These are phyloP conservation scores for Sinella curviseta DNA, from an alignment of 1,140 invertebrate species.

Conservation along the genomic window DNA sequence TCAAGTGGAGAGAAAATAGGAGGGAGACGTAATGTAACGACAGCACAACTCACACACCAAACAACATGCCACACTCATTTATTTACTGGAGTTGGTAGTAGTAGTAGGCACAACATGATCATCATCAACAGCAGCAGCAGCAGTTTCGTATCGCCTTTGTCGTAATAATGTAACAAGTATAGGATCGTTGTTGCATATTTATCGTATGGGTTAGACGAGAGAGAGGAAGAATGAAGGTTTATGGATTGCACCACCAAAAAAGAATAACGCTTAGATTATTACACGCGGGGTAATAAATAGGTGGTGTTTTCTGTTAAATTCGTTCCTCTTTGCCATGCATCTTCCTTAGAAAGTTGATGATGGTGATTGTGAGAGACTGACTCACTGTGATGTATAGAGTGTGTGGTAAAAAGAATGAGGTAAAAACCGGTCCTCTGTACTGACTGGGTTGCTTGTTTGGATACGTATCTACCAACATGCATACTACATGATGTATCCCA, in stretches of 20 bases:
- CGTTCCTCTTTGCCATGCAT: not conserved
- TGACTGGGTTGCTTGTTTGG: not conserved
- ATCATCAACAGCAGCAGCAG: not conserved
- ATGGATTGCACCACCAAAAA: not conserved
- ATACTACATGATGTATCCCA: too few relatives aligned
- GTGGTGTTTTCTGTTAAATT: not conserved
- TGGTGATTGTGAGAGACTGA: not conserved
- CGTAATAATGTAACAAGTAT: not conserved
- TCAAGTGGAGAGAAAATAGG: not conserved
- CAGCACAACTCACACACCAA: not conserved
- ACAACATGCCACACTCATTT: not conserved
- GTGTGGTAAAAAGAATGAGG: not conserved
- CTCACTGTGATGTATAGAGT: not conserved
- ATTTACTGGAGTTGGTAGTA: not conserved
- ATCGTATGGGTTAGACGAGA: not conserved
- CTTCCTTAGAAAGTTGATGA: not conserved
- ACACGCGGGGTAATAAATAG: not conserved
- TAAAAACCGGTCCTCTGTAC: slow-evolving; percentile 9
- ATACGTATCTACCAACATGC: too few relatives aligned
- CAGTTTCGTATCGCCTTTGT: not conserved
- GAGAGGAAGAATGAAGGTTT: not conserved
- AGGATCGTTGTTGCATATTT: not conserved
- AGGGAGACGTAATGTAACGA: not conserved
- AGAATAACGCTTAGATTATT: not conserved
- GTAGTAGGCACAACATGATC: not conserved